Evolutionary conservation across 1,140 invertebrate species (phyloP).

Genomic region (Leptinotarsa texana): DNA sequence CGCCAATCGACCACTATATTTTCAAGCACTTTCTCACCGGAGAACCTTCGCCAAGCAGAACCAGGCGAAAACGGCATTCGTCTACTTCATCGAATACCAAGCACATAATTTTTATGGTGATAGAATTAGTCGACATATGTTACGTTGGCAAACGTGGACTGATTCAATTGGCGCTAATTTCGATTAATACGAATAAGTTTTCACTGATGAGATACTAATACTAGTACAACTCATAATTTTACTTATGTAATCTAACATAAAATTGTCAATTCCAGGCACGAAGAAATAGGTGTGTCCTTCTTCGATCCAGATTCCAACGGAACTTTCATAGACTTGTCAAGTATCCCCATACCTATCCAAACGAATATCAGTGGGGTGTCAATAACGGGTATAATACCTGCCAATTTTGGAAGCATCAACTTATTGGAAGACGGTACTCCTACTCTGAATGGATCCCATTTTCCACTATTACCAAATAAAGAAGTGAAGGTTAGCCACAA

Average conservation of each 20-base stretch:
- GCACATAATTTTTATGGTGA: too few relatives aligned
- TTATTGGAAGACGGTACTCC: slow-evolving; percentile 32
- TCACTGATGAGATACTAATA: too few relatives aligned
- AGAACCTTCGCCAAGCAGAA: too few relatives aligned
- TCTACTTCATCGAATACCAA: too few relatives aligned
- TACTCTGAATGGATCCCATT: slow-evolving; percentile 26
- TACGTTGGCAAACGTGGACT: too few relatives aligned
- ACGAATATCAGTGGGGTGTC: slow-evolving; percentile 60
- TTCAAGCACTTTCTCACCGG: too few relatives aligned
- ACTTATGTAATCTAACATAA: background rate
- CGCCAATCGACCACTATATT: too few relatives aligned
- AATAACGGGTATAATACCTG: slow-evolving; percentile 58
- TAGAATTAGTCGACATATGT: too few relatives aligned
- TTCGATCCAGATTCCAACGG: slow-evolving; percentile 59
- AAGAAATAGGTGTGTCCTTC: slow-evolving; percentile 61
- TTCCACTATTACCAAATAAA: slow-evolving; percentile 38
- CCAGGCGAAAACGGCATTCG: too few relatives aligned
- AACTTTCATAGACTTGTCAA: slow-evolving; percentile 57
- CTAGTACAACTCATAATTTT: too few relatives aligned
- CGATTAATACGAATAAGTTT: too few relatives aligned
- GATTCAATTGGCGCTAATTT: too few relatives aligned
- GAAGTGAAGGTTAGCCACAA: slow-evolving; percentile 45
- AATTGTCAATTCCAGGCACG: slow-evolving; percentile 51
- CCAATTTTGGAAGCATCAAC: slow-evolving; percentile 55
- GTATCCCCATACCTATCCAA: slow-evolving; percentile 60